Percentiles rank a stretch among this genome's conserved stretches.
Evolutionary conservation across 2,113 vertebrate genomes (phyloP).

Genomic region (Plecotus auritus): DNA sequence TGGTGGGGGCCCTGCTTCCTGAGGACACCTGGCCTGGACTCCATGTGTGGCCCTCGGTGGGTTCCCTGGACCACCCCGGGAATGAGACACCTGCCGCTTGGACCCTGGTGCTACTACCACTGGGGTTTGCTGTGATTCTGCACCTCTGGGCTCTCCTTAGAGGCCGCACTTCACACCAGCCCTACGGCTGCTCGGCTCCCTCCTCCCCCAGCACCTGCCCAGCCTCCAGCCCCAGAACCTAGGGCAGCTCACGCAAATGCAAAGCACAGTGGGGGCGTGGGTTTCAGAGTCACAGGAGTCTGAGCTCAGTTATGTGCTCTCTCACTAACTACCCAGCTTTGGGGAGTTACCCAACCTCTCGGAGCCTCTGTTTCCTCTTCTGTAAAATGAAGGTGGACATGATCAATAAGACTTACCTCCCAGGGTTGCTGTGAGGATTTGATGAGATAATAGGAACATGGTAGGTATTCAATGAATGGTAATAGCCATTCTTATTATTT

Average conservation of each 20-base stretch:
- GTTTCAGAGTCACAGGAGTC: neutral
- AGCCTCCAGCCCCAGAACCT: neutral
- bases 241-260: too few species aligned
- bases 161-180: neutral
- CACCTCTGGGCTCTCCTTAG: neutral
- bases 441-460: neutral
- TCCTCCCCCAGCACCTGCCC: accelerated
- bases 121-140: neutral
- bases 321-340: neutral
- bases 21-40: neutral
- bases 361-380: constrained; percentile 54
- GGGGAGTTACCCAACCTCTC: neutral
- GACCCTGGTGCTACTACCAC: neutral
- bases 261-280: neutral
- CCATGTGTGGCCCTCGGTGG: accelerated
- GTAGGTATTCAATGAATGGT: neutral
- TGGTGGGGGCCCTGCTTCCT: neutral
- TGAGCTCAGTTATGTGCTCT: neutral
- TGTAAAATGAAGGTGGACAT: neutral
- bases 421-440: constrained; percentile 49
- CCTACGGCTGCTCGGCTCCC: accelerated
- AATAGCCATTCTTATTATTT: neutral
- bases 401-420: constrained; percentile 3
- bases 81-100: neutral
- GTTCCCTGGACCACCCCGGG: neutral